Percentiles rank a stretch among this genome's conserved stretches.
Conservation (phyloP, 1,140 invertebrate genomes). For the Phortica variegata region DNA sequence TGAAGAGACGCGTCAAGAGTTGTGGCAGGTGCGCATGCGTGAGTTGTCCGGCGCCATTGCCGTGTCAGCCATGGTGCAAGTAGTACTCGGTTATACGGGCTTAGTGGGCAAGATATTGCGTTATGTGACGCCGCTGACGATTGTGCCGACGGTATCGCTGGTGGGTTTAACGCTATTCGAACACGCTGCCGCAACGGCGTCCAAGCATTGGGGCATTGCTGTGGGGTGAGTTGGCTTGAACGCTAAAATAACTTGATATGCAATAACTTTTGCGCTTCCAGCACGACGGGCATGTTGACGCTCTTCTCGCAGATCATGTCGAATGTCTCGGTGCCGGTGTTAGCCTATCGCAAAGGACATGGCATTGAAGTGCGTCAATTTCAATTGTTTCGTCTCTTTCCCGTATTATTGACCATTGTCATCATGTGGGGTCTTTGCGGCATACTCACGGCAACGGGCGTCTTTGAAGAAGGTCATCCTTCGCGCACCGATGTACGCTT, state of each 20-base stretch:
- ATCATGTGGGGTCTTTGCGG: slow-evolving; percentile 79
- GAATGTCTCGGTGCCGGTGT: slow-evolving; percentile 67
- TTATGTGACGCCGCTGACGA: slow-evolving; percentile 78
- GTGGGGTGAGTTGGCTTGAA: slow-evolving; percentile 62
- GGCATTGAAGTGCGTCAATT: slow-evolving; percentile 67
- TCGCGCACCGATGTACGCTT: slow-evolving; percentile 78
- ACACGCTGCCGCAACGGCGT: slow-evolving; percentile 72
- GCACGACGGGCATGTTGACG: slow-evolving; percentile 77
- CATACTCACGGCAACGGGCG: slow-evolving; percentile 70
- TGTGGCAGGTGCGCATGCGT: slow-evolving; percentile 78
- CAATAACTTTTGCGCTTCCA: slow-evolving; percentile 59
- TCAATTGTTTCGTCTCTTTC: slow-evolving; percentile 79
- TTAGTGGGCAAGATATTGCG: slow-evolving; percentile 71
- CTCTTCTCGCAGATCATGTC: slow-evolving; percentile 80
- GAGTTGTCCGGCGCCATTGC: slow-evolving; percentile 83
- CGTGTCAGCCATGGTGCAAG: slow-evolving; percentile 76
- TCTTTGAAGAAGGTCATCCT: slow-evolving; percentile 68
- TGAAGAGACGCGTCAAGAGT: slow-evolving; percentile 62
- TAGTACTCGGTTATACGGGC: slow-evolving; percentile 71
- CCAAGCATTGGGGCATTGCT: slow-evolving; percentile 80
- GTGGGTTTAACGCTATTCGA: slow-evolving; percentile 79
- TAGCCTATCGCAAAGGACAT: slow-evolving; percentile 63
- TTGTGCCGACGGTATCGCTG: slow-evolving; percentile 76
- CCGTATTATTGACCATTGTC: slow-evolving; percentile 78
- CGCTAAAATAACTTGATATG: neutral